Evolutionary conservation across 2,797 vertebrate genomes (phyloP).

Genomic region (Darevskia nairensis): DNA sequence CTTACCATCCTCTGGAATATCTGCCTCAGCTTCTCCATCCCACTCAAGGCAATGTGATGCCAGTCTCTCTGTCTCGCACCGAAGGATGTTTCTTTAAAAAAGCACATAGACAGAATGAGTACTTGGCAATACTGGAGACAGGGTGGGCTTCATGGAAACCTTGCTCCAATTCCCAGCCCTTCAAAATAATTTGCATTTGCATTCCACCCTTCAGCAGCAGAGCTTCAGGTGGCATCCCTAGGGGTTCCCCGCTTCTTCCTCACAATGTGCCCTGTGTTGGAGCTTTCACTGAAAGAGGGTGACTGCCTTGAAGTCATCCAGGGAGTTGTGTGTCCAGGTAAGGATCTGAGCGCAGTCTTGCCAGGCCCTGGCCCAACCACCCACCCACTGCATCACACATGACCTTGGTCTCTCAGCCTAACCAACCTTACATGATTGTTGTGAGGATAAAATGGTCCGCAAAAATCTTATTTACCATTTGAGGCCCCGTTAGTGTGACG

Average conservation of each 20-base stretch:
- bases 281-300: neutral
- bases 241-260: neutral
- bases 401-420: too few species aligned
- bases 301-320: neutral
- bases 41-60: conserved; percentile 80
- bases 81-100: conserved; percentile 81
- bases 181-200: neutral
- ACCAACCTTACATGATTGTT: too few species aligned
- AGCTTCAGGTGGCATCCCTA: neutral
- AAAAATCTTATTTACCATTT: too few species aligned
- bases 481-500: too few species aligned
- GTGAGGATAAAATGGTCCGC: too few species aligned
- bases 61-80: conserved; percentile 81
- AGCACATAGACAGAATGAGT: too few species aligned
- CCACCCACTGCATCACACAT: neutral
- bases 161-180: neutral
- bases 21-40: conserved; percentile 84
- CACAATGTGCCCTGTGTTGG: neutral
- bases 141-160: neutral
- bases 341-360: neutral
- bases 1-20: conserved; percentile 94
- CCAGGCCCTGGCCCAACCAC: too few species aligned
- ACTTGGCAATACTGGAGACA: neutral
- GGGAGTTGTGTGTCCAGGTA: neutral
- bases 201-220: neutral